These are phyloP conservation scores for Cristatella mucedo DNA, from an alignment of 2,888 invertebrate genomes.

Conservation along the genomic window DNA sequence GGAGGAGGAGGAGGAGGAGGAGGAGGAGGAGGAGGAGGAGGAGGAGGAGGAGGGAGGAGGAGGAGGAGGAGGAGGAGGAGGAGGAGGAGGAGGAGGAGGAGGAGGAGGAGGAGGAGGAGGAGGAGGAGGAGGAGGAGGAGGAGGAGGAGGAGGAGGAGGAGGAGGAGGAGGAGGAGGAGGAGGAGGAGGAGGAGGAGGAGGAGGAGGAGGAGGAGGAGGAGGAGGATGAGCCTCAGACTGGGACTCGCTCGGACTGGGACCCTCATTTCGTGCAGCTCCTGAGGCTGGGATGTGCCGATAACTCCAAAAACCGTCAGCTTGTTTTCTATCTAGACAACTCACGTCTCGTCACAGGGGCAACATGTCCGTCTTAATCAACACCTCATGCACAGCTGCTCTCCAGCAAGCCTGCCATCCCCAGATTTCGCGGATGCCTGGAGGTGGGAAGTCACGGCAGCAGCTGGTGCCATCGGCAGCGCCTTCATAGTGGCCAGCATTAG, in stretches of 20 bases:
- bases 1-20: constrained; percentile 1
- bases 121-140: constrained; percentile 1
- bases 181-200: constrained; percentile 1
- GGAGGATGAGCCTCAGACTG: neutral
- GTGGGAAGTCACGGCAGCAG: too few species aligned
- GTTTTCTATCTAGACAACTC: too few species aligned
- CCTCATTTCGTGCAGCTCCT: too few species aligned
- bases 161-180: constrained; percentile 1
- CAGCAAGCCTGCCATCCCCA: too few species aligned
- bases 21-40: constrained; percentile 1
- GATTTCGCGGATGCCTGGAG: too few species aligned
- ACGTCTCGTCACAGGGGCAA: too few species aligned
- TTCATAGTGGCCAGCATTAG: too few species aligned
- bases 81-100: constrained; percentile 1
- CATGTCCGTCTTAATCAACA: too few species aligned
- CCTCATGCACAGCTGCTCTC: too few species aligned
- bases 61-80: constrained; percentile 1
- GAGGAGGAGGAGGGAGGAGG: constrained; percentile 1
- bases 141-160: constrained; percentile 1
- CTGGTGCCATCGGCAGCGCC: too few species aligned
- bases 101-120: constrained; percentile 1
- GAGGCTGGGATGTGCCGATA: too few species aligned
- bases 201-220: constrained; percentile 1
- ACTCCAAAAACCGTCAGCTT: too few species aligned
- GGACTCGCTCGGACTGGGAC: neutral